Percentiles rank a stretch among this genome's conserved stretches.
Conservation (phyloP, 2,888 invertebrate species). For the Epicampocera succincta region DNA sequence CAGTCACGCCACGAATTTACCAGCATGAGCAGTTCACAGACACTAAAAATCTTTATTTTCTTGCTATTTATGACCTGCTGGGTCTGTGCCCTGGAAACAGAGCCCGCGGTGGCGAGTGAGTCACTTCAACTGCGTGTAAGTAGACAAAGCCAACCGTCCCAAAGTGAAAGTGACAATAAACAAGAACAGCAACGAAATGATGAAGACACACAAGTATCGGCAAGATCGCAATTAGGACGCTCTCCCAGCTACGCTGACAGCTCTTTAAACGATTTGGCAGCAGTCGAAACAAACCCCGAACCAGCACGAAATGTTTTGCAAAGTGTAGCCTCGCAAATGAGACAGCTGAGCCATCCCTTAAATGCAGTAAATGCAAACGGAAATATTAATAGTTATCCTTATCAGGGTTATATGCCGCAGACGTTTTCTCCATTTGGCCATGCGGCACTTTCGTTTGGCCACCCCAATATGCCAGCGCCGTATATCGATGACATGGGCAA, state of each 20-base stretch:
- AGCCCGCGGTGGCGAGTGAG: background rate
- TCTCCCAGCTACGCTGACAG: background rate
- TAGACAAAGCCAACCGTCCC: slow-evolving; percentile 8
- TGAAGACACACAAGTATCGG: background rate
- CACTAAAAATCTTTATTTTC: slow-evolving; percentile 14
- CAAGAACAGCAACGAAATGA: slow-evolving; percentile 26
- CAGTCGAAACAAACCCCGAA: background rate
- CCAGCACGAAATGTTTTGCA: background rate
- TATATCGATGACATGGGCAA: background rate
- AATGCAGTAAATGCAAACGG: background rate
- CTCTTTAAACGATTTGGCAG: background rate
- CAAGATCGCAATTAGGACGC: slow-evolving; percentile 13
- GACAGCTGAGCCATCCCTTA: slow-evolving; percentile 13
- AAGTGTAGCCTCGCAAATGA: background rate
- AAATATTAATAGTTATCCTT: slow-evolving; percentile 17
- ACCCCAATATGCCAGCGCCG: background rate
- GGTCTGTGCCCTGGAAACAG: background rate
- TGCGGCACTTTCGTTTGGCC: slow-evolving; percentile 10
- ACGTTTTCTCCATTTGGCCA: background rate
- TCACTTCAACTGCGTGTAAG: background rate
- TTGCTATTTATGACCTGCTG: slow-evolving; percentile 9
- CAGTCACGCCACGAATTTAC: slow-evolving; percentile 47
- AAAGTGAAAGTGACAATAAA: slow-evolving; percentile 45
- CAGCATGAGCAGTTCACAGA: slow-evolving; percentile 54
- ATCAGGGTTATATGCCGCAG: slow-evolving; percentile 17